These are phyloP conservation scores for Cheilosia vernalis DNA, from an alignment of 2,888 invertebrate species.

Conservation along the genomic window DNA sequence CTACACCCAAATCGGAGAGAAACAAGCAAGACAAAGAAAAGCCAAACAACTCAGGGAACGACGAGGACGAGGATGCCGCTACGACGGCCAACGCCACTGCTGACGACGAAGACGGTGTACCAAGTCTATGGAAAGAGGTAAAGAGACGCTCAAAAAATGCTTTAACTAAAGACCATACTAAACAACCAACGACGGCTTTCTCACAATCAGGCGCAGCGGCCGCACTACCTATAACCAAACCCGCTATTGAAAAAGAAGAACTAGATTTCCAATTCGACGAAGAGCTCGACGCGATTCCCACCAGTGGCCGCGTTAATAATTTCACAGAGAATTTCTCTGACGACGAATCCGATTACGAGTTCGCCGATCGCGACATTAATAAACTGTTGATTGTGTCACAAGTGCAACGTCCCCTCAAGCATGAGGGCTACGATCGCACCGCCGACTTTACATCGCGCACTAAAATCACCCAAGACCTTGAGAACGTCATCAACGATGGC, in stretches of 20 bases:
- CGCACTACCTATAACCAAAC: conserved; percentile 77
- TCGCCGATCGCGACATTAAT: conserved; percentile 96
- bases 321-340: conserved; percentile 92
- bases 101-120: conserved; percentile 78
- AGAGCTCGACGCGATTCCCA: conserved; percentile 91
- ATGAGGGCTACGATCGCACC: conserved; percentile 95
- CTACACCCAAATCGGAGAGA: conserved; percentile 57
- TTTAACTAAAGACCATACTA: conserved; percentile 84
- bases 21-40: conserved; percentile 39
- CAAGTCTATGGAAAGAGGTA: conserved; percentile 85
- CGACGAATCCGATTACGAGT: conserved; percentile 93
- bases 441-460: conserved; percentile 95
- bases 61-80: conserved; percentile 16
- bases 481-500: conserved; percentile 98
- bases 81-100: conserved; percentile 86
- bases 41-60: conserved; percentile 24
- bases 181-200: conserved; percentile 76
- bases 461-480: conserved; percentile 97
- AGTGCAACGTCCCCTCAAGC: conserved; percentile 88
- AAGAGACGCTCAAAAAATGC: conserved; percentile 86
- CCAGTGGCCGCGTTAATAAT: conserved; percentile 91
- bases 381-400: conserved; percentile 98
- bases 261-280: conserved; percentile 98
- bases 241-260: conserved; percentile 87
- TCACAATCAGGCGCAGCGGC: conserved; percentile 81